Base-by-base conservation (phyloP, 2,888 invertebrate species). In the Amorpha juglandis region DNA sequence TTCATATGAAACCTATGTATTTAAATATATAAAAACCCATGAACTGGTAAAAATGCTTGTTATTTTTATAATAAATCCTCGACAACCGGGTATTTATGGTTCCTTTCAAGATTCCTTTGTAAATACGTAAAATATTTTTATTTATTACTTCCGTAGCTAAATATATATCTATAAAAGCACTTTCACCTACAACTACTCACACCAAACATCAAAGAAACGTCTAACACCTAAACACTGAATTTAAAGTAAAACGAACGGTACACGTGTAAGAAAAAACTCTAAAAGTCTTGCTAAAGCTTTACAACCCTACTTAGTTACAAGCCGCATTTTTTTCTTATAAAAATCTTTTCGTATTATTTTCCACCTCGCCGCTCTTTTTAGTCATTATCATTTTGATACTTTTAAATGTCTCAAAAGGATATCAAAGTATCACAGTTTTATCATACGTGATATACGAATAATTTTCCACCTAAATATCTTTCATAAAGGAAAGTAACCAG, bases 201-300 rank as follows among this genome's bases (percentile, higher is more conserved):
- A 92, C 77, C 91, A 88, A 92, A 92, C 92, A 90, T 88, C 87
- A 91, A 92, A 91, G 84, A 84, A 92, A 90, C 82, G 79, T 66
- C 67, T 66, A 71, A 74, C 77, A 80, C 71, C 70, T 75, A 88
- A 80, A 79, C 81, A 67, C 83, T 75, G 75, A 74, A 80, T 79
- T 72, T 70, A 79, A 82, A 78, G 68, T 69, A 80, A 78, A 75
- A 71, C 73, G 72, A 73, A 79, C 77, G 74, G 74, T 72, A 75
- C 58, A 74, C 74, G 70, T 75, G 74, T 76, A 83, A 88, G 58
- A 42, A 86, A 83, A 79, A 76, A 74, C 74, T 81, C 81, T 84
- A 85, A 85, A 85, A 86, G 81, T 81, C 78, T 73, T 78, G 83
- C 91, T 90, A 88, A 91, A 91, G 89, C 89, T 88, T 85, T 75